phyloP scores from a whole-genome alignment of 2,797 vertebrate genomes.

The Sebastes jordani region DNA sequence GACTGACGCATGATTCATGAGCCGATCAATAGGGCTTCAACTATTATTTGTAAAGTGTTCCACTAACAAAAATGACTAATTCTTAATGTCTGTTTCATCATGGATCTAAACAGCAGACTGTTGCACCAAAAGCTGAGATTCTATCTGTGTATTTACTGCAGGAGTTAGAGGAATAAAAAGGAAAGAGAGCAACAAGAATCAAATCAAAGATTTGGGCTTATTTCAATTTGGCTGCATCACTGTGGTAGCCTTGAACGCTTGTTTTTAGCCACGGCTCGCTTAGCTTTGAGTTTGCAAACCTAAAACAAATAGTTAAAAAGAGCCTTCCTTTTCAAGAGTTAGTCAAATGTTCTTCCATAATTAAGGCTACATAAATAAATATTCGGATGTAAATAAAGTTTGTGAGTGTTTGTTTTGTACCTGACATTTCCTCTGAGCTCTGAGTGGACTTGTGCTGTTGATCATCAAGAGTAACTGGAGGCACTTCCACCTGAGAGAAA shows the following conservation, averaged over 20 bases:
- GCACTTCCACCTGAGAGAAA: background rate
- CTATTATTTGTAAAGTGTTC: background rate
- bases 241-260: background rate
- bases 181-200: background rate
- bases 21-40: background rate
- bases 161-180: background rate
- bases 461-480: background rate
- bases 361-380: background rate
- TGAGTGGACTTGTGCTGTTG: background rate
- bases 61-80: background rate
- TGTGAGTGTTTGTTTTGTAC: background rate
- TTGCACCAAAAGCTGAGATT: background rate
- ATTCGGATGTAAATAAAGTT: background rate
- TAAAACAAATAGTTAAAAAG: background rate
- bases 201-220: background rate
- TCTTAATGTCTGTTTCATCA: background rate
- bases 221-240: background rate
- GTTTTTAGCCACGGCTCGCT: background rate
- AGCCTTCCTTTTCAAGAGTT: background rate
- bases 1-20: background rate
- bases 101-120: background rate
- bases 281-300: background rate
- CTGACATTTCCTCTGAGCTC: background rate
- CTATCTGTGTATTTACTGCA: background rate
- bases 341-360: background rate